These are phyloP conservation scores for Cotesia glomerata DNA, from an alignment of 1,140 invertebrate species.

Conservation along the genomic window DNA sequence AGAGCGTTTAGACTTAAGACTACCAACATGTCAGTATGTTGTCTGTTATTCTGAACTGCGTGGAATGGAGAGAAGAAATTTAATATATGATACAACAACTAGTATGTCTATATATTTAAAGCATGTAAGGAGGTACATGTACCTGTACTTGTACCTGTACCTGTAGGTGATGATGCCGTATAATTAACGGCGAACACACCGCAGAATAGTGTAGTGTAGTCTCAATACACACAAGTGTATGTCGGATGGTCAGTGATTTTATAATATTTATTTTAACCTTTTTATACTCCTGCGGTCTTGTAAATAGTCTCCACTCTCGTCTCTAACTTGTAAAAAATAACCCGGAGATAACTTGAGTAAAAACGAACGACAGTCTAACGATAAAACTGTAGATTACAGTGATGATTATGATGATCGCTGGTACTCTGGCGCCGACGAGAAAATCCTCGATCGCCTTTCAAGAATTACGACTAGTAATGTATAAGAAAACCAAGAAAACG, in stretches of 20 bases:
- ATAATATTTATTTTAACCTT: neutral
- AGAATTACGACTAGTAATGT: neutral
- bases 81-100: neutral
- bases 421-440: slow-evolving; percentile 11
- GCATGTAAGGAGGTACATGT: neutral
- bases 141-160: neutral
- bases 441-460: slow-evolving; percentile 11
- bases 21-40: neutral
- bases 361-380: neutral
- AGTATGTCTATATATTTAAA: slow-evolving; percentile 1
- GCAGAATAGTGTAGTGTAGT: neutral
- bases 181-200: slow-evolving; percentile 6
- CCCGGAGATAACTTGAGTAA: neutral
- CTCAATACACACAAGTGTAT: too few relatives aligned
- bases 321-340: neutral
- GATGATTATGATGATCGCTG: too few relatives aligned
- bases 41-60: neutral
- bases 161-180: neutral
- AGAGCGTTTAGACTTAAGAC: slow-evolving; percentile 14
- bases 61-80: neutral
- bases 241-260: too few relatives aligned
- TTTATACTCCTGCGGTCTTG: neutral
- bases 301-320: neutral
- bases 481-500: slow-evolving; percentile 3
- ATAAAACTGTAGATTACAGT: too few relatives aligned